phyloP scores from a whole-genome alignment of 2,888 invertebrate genomes.

The Homarus gammarus region DNA sequence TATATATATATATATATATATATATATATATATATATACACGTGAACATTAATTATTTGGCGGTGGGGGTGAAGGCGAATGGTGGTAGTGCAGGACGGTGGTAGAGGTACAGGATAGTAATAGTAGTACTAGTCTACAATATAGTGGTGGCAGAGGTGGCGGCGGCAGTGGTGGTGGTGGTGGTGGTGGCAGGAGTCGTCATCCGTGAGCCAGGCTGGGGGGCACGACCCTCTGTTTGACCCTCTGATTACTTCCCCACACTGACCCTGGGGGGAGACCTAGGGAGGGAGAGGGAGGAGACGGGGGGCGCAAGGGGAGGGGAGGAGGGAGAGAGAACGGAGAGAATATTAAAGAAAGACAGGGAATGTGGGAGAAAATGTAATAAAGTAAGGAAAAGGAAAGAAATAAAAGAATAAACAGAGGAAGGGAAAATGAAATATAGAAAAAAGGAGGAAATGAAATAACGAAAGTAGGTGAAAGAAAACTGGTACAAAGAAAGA shows the following conservation, averaged over 20 bases:
- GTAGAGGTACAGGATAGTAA: too few relatives aligned
- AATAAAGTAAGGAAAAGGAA: too few relatives aligned
- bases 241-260: constrained; percentile 32
- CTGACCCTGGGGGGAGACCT: constrained; percentile 6
- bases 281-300: too few relatives aligned
- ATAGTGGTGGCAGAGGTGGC: too few relatives aligned
- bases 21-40: not conserved
- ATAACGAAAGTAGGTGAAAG: not conserved
- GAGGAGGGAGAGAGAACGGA: too few relatives aligned
- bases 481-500: not conserved
- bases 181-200: constrained; percentile 12
- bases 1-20: constrained; percentile 8
- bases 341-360: too few relatives aligned
- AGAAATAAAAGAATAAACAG: too few relatives aligned
- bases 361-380: too few relatives aligned
- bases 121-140: too few relatives aligned
- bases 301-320: too few relatives aligned
- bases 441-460: not conserved
- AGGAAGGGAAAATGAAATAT: not conserved
- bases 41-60: not conserved
- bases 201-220: constrained; percentile 2
- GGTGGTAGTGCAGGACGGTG: too few relatives aligned
- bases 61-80: too few relatives aligned
- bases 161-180: not conserved
- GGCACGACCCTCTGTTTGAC: constrained; percentile 16